phyloP scores from a whole-genome alignment of 2,888 invertebrate species.

The Drosophila meridiana region DNA sequence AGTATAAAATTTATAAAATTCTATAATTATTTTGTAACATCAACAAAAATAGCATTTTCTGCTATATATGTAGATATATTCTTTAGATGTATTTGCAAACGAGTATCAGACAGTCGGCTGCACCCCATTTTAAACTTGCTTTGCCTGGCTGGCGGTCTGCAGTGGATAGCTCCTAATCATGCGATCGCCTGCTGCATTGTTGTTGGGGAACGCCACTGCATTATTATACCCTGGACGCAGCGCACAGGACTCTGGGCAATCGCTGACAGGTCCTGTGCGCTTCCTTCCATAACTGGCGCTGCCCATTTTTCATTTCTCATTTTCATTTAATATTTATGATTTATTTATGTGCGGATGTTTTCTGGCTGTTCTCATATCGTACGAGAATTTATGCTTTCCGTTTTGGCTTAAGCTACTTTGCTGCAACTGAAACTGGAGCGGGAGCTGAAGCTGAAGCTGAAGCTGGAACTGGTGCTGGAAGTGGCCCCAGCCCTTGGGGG shows the following conservation, averaged over 20 bases:
- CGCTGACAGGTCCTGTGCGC: slow-evolving; percentile 76
- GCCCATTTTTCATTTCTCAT: slow-evolving; percentile 76
- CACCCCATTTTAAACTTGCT: neutral
- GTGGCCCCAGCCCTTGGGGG: neutral
- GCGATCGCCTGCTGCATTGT: slow-evolving; percentile 69
- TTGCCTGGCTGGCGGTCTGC: slow-evolving; percentile 20
- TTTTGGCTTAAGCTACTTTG: slow-evolving; percentile 62
- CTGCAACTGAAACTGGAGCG: slow-evolving; percentile 10
- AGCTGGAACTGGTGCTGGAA: neutral
- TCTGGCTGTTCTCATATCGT: slow-evolving; percentile 78
- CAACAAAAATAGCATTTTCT: neutral
- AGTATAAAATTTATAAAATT: neutral
- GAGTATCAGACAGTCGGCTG: neutral
- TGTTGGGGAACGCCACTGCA: slow-evolving; percentile 58
- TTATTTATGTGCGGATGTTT: slow-evolving; percentile 81
- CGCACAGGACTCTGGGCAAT: slow-evolving; percentile 28
- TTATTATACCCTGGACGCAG: slow-evolving; percentile 10
- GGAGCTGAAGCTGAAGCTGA: neutral
- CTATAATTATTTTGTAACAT: neutral
- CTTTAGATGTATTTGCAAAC: neutral
- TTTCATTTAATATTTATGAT: slow-evolving; percentile 82
- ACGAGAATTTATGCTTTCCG: slow-evolving; percentile 76
- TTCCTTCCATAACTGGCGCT: slow-evolving; percentile 58
- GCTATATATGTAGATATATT: neutral
- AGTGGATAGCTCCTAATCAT: slow-evolving; percentile 72